Conservation (phyloP, 2,113 vertebrate genomes). For the Gymnarchus niloticus region DNA sequence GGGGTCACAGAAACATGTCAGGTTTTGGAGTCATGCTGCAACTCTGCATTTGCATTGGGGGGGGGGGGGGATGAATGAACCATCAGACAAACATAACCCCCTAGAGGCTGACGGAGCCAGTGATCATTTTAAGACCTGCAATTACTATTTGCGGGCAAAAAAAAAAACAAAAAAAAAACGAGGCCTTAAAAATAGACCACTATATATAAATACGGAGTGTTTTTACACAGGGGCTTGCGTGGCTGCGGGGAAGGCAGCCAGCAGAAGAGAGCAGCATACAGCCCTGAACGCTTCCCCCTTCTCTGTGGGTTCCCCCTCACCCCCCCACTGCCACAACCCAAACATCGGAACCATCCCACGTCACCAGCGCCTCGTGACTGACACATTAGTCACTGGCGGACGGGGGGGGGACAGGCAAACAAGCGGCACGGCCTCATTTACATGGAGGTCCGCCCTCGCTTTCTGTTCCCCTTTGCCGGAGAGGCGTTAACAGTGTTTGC, state of each 20-base stretch:
- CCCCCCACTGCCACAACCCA: not conserved
- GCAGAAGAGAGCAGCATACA: too few relatives aligned
- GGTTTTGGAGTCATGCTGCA: not conserved
- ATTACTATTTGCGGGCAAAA: slow-evolving; percentile 26
- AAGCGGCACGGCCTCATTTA: not conserved
- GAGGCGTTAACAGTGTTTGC: not conserved
- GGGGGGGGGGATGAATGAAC: not conserved
- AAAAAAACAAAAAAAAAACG: slow-evolving; percentile 11
- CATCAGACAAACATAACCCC: slow-evolving; percentile 25
- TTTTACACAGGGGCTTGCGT: not conserved
- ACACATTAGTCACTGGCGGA: not conserved
- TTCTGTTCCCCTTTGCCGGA: not conserved
- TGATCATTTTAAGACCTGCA: slow-evolving; percentile 26
- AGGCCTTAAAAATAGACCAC: slow-evolving; percentile 26
- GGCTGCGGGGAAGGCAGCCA: not conserved
- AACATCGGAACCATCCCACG: not conserved
- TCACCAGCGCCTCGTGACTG: not conserved
- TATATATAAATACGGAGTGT: slow-evolving; percentile 19
- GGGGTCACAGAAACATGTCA: not conserved
- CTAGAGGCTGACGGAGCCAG: not conserved
- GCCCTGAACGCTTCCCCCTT: not conserved
- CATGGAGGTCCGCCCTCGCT: not conserved
- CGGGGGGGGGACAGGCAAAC: not conserved
- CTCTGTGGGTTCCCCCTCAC: not conserved
- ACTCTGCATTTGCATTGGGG: not conserved